phyloP scores from a whole-genome alignment of 2,797 vertebrate species.

The Chromis chromis region DNA sequence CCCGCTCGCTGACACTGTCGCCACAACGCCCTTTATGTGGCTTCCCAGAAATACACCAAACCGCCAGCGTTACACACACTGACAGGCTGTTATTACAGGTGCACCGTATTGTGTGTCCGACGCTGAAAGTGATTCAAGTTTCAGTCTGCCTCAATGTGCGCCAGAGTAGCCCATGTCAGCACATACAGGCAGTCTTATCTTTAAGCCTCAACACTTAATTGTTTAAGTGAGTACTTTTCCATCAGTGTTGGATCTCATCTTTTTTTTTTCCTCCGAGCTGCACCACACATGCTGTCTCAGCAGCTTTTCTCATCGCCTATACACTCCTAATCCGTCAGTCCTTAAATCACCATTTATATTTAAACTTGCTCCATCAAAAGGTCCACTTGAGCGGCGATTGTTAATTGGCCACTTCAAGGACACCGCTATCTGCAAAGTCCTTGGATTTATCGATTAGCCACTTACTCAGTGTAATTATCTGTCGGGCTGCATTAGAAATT shows the following conservation, averaged over 20 bases:
- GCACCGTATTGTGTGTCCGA: slow-evolving; percentile 67
- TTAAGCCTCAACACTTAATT: slow-evolving; percentile 11
- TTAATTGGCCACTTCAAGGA: slow-evolving; percentile 78
- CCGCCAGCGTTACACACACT: slow-evolving; percentile 45
- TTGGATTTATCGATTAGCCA: slow-evolving; percentile 78
- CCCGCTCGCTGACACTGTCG: slow-evolving; percentile 44
- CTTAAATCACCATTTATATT: slow-evolving; percentile 64
- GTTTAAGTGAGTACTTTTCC: slow-evolving; percentile 34
- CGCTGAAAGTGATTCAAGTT: slow-evolving; percentile 65
- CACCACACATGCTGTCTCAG: slow-evolving; percentile 57
- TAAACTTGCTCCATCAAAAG: slow-evolving; percentile 63
- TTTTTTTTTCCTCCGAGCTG: slow-evolving; percentile 12
- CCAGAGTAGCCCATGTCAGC: slow-evolving; percentile 30
- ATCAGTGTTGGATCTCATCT: slow-evolving; percentile 19
- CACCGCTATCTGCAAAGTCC: slow-evolving; percentile 63
- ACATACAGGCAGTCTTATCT: not conserved
- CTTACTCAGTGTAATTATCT: slow-evolving; percentile 67
- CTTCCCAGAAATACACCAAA: slow-evolving; percentile 66
- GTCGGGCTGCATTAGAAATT: slow-evolving; percentile 63
- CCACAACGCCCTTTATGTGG: slow-evolving; percentile 67
- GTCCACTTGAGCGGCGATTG: slow-evolving; percentile 55
- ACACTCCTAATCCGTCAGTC: slow-evolving; percentile 35
- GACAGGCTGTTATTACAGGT: slow-evolving; percentile 78
- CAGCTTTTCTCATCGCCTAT: slow-evolving; percentile 44
- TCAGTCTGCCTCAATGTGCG: slow-evolving; percentile 41